Percentiles rank a stretch among this genome's conserved stretches.
Evolutionary conservation across 2,113 vertebrate genomes (phyloP).

Genomic region (Paramisgurnus dabryanus): DNA sequence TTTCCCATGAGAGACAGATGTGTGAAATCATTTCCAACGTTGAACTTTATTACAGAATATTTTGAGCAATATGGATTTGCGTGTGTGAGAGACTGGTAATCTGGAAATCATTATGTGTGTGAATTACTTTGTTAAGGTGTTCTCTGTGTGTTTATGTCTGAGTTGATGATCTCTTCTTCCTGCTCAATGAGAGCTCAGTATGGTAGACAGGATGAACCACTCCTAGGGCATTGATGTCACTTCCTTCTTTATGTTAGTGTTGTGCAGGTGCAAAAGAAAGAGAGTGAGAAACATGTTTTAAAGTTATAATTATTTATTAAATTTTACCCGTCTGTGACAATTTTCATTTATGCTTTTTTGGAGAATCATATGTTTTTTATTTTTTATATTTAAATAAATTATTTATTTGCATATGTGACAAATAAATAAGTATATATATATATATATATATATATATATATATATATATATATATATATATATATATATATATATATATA

Average conservation of each 20-base stretch:
- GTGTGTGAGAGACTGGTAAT: background rate
- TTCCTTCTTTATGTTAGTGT: conserved; percentile 46
- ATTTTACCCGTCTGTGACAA: too few relatives aligned
- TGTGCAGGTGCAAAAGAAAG: conserved; percentile 46
- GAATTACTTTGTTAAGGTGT: background rate
- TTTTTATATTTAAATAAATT: background rate
- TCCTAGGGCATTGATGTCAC: conserved; percentile 52
- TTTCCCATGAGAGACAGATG: conserved; percentile 31
- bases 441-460: too few relatives aligned
- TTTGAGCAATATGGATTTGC: background rate
- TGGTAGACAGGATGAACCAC: conserved; percentile 54
- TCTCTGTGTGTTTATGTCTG: background rate
- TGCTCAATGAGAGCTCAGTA: conserved; percentile 47
- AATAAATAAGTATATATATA: too few relatives aligned
- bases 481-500: too few relatives aligned
- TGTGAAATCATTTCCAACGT: background rate
- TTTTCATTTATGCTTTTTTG: background rate
- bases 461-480: too few relatives aligned
- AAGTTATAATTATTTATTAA: background rate
- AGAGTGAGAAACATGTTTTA: conserved; percentile 5
- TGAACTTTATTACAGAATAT: conserved; percentile 6
- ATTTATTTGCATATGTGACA: too few relatives aligned
- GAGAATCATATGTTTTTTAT: background rate
- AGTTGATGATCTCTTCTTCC: conserved; percentile 52
- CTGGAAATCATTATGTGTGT: background rate